Evolutionary conservation across 1,140 invertebrate species (phyloP).

Genomic region (Latrodectus geometricus): DNA sequence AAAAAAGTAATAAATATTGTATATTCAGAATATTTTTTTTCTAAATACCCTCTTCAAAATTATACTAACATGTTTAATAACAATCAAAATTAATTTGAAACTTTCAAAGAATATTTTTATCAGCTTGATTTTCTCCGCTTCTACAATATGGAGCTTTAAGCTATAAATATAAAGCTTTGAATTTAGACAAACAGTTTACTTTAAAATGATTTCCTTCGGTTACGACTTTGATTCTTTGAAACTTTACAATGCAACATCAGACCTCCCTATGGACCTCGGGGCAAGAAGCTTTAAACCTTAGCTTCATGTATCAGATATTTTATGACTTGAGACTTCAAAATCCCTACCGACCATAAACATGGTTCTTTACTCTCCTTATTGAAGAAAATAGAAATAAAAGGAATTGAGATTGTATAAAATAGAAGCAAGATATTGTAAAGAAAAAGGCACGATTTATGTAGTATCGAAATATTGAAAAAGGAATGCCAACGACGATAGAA

Average conservation of each 20-base stretch:
- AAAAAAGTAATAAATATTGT: too few relatives aligned
- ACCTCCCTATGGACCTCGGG: background rate
- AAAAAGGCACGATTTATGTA: constrained; percentile 27
- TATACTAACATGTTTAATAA: too few relatives aligned
- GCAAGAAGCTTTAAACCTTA: background rate
- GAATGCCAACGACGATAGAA: constrained; percentile 20
- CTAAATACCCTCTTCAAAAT: too few relatives aligned
- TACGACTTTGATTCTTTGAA: too few relatives aligned
- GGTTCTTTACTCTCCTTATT: constrained; percentile 29
- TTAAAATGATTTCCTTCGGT: constrained; percentile 13
- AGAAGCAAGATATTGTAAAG: background rate
- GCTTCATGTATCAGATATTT: background rate
- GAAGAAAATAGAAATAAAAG: constrained; percentile 7
- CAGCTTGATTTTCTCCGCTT: too few relatives aligned
- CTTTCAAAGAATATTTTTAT: too few relatives aligned
- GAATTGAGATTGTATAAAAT: background rate
- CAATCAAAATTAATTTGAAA: too few relatives aligned
- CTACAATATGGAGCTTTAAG: too few relatives aligned
- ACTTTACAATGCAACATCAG: too few relatives aligned
- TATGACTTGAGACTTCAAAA: constrained; percentile 29
- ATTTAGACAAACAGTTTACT: constrained; percentile 21
- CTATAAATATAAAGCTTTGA: background rate
- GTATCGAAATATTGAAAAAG: constrained; percentile 40
- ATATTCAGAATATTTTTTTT: too few relatives aligned
- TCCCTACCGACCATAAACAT: constrained; percentile 36